phyloP scores from a whole-genome alignment of 2,797 vertebrate species.

The Semotilus atromaculatus region DNA sequence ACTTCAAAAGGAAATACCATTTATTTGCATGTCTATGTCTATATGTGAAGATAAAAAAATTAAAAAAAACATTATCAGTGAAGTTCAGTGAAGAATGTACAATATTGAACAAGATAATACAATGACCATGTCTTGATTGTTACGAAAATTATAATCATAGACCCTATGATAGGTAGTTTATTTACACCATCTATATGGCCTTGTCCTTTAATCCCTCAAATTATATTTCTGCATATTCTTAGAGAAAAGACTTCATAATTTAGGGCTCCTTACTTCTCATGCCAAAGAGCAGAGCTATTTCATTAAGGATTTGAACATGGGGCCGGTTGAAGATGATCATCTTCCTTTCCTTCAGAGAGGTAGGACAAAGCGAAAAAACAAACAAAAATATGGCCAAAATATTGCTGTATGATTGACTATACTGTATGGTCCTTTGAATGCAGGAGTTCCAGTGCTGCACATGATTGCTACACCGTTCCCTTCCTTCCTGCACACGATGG shows the following conservation, averaged over 20 bases:
- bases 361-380: constrained; percentile 51
- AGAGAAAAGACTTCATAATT: constrained; percentile 87
- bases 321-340: constrained; percentile 89
- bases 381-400: background rate
- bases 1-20: background rate
- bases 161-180: background rate
- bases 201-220: background rate
- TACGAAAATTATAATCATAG: background rate
- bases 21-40: background rate
- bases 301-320: constrained; percentile 78
- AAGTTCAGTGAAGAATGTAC: too few species aligned
- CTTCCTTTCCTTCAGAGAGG: constrained; percentile 88
- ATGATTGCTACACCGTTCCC: constrained; percentile 90
- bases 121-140: background rate
- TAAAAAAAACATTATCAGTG: background rate
- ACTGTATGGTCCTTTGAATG: constrained; percentile 7
- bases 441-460: constrained; percentile 89
- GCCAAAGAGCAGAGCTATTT: constrained; percentile 83
- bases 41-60: background rate
- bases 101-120: background rate
- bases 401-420: background rate
- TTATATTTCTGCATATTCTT: constrained; percentile 14
- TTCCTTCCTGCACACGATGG: constrained; percentile 85
- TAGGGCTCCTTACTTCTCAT: constrained; percentile 82
- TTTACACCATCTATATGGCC: background rate